A percentile compares a stretch with the other conserved stretches of the same genome.
Evolutionary conservation across 2,113 vertebrate species (phyloP).

Genomic region (Siniperca knerii): DNA sequence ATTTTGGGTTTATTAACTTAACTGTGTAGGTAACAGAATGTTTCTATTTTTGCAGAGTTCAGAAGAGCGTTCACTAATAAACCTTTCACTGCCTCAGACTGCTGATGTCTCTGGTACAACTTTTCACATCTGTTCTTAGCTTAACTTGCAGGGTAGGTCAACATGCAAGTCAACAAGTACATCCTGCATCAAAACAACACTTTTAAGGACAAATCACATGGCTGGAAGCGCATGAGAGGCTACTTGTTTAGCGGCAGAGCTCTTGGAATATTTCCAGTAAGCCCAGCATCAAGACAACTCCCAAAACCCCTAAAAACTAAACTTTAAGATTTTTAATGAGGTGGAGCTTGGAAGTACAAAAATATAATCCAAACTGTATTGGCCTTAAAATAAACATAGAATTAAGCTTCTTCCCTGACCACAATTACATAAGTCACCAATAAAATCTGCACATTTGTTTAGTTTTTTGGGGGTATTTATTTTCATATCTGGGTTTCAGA

Average conservation of each 20-base stretch:
- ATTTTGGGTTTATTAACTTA: conserved; percentile 67
- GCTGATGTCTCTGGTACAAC: conserved; percentile 68
- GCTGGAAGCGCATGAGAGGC: conserved; percentile 50
- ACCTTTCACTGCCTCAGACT: conserved; percentile 69
- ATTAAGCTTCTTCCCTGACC: not conserved
- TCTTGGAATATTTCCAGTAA: conserved; percentile 52
- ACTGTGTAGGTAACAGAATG: conserved; percentile 55
- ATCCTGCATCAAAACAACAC: conserved; percentile 69
- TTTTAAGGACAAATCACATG: conserved; percentile 67
- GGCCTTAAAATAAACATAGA: not conserved
- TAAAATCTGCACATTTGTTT: conserved; percentile 8
- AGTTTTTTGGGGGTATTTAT: not conserved
- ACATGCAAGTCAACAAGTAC: conserved; percentile 53
- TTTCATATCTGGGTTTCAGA: conserved; percentile 1
- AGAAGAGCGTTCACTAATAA: conserved; percentile 68
- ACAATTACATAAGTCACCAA: not conserved
- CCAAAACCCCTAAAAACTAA: not conserved
- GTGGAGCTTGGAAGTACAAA: not conserved
- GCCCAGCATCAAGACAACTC: not conserved
- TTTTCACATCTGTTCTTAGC: conserved; percentile 76
- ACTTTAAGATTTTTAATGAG: not conserved
- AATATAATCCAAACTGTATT: not conserved
- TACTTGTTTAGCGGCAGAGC: conserved; percentile 29
- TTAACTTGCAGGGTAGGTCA: conserved; percentile 55
- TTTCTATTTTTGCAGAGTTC: conserved; percentile 71